Percentiles rank a stretch among this genome's conserved stretches.
Evolutionary conservation across 2,113 vertebrate species (phyloP).

Genomic region (Oreocharis arfaki): DNA sequence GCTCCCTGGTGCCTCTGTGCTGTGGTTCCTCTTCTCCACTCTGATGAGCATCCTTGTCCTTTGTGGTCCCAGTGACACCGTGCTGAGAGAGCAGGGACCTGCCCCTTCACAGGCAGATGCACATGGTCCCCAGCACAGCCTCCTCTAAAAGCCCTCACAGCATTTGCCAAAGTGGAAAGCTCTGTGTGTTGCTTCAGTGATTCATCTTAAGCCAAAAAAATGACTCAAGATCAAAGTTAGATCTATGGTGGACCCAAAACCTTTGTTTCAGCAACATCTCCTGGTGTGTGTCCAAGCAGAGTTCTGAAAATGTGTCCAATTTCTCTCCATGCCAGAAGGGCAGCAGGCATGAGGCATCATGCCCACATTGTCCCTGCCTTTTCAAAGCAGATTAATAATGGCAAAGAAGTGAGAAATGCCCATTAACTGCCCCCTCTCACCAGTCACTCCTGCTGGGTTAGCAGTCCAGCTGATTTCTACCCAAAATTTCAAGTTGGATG

Average conservation of each 20-base stretch:
- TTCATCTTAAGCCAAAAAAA: neutral
- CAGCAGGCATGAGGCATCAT: neutral
- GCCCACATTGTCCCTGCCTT: neutral
- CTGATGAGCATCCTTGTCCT: neutral
- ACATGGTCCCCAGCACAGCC: neutral
- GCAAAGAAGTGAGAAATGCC: neutral
- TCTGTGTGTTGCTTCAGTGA: neutral
- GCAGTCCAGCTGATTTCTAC: neutral
- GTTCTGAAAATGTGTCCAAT: neutral
- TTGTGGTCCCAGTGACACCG: neutral
- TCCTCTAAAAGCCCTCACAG: neutral
- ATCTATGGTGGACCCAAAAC: fast-evolving
- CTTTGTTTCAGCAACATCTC: neutral
- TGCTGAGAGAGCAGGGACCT: neutral
- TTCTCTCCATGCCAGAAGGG: neutral
- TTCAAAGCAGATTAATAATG: neutral
- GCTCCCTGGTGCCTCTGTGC: neutral
- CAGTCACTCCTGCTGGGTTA: neutral
- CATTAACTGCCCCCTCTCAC: neutral
- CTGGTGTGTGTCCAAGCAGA: neutral
- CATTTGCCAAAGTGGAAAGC: neutral
- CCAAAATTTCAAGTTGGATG: neutral
- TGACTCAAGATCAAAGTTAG: neutral
- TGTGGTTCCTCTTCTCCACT: neutral
- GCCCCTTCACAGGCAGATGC: neutral